Percentiles rank a stretch among this genome's conserved stretches.
Conservation (phyloP, 2,888 invertebrate genomes). For the Linnaemya vulpina region DNA sequence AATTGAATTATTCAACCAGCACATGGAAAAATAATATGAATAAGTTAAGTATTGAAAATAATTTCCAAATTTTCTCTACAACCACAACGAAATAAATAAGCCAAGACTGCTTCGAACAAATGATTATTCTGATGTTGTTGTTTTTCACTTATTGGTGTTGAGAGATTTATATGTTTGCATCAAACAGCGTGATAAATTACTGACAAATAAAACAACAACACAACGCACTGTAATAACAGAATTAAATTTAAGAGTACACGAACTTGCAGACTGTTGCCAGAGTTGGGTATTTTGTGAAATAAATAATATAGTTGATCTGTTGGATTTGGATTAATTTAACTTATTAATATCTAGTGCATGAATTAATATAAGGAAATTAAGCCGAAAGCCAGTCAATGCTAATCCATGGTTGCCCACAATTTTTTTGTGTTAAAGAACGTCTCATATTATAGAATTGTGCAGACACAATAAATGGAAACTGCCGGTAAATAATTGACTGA, state of each 20-base stretch:
- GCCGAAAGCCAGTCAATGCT: too few relatives aligned
- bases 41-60: conserved; percentile 63
- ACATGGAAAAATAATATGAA: not conserved
- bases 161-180: conserved; percentile 81
- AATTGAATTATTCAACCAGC: conserved; percentile 76
- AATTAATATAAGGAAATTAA: too few relatives aligned
- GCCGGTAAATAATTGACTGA: too few relatives aligned
- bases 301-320: not conserved
- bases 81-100: conserved; percentile 29
- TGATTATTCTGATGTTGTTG: conserved; percentile 29
- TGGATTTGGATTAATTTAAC: not conserved
- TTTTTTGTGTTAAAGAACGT: not conserved
- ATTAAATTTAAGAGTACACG: conserved; percentile 8
- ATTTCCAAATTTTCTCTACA: conserved; percentile 41
- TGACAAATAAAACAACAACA: conserved; percentile 70
- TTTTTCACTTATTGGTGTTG: conserved; percentile 73
- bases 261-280: not conserved
- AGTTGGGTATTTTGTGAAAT: conserved; percentile 10
- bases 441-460: too few relatives aligned
- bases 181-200: conserved; percentile 81
- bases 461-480: too few relatives aligned
- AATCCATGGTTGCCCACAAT: too few relatives aligned
- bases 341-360: not conserved
- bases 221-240: conserved; percentile 35
- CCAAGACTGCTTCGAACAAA: conserved; percentile 27